phyloP scores from a whole-genome alignment of 64 coral and sea anemone species.

The Stichodactyla helianthus region DNA sequence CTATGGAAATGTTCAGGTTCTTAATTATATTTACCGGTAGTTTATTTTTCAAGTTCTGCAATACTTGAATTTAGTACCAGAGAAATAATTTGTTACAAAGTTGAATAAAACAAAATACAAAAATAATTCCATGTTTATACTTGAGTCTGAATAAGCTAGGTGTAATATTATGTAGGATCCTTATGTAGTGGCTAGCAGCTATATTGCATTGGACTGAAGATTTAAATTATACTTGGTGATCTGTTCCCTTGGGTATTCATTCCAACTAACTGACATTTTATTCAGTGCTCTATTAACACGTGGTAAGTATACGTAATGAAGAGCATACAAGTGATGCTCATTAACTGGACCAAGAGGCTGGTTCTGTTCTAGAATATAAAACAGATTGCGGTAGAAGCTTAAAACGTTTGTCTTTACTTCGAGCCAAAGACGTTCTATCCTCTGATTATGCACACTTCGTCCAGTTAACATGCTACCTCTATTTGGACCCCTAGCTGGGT shows the following conservation, averaged over 20 bases:
- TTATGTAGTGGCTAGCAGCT: too few species aligned
- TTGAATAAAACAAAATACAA: too few species aligned
- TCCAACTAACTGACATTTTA: conserved; percentile 28
- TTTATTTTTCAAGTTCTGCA: too few species aligned
- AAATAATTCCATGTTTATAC: too few species aligned
- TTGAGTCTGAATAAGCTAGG: too few species aligned
- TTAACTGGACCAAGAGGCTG: conserved; percentile 24
- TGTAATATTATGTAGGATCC: too few species aligned
- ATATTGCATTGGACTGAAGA: too few species aligned
- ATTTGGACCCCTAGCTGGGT: background rate
- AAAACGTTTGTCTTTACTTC: conserved; percentile 9
- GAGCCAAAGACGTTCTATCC: conserved; percentile 26
- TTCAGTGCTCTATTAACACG: conserved; percentile 26
- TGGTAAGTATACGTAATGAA: conserved; percentile 18
- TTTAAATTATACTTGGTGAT: too few species aligned
- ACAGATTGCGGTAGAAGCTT: conserved; percentile 35
- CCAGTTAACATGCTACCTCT: conserved; percentile 23
- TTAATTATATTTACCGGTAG: too few species aligned
- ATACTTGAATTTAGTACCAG: too few species aligned
- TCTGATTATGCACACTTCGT: conserved; percentile 18
- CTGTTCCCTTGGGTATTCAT: background rate
- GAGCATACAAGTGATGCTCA: conserved; percentile 29
- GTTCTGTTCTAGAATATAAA: conserved; percentile 11
- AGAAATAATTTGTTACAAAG: too few species aligned
- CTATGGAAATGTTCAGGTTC: too few species aligned